Conservation (phyloP, 2,113 vertebrate species). For the Leptodactylus fuscus region DNA sequence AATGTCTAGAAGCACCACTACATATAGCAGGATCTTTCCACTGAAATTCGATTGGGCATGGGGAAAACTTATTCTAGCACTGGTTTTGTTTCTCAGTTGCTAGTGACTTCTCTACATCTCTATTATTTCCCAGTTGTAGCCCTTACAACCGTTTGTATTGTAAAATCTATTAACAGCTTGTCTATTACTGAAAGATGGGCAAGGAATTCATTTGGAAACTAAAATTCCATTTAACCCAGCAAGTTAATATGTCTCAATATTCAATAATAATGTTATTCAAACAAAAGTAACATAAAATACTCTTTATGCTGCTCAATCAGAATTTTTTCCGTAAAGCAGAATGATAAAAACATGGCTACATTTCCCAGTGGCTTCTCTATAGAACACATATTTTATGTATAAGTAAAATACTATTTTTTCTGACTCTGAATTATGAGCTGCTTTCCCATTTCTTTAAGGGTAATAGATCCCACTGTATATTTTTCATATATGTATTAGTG, state of each 20-base stretch:
- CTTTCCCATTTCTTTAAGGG: constrained; percentile 18
- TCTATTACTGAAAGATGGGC: background rate
- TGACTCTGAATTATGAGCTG: constrained; percentile 3
- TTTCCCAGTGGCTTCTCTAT: background rate
- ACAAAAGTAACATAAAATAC: background rate
- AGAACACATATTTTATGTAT: background rate
- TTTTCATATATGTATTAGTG: background rate
- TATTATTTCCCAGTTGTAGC: background rate
- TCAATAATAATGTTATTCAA: background rate
- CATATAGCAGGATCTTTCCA: background rate
- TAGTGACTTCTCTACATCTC: too few species aligned
- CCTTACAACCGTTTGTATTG: background rate
- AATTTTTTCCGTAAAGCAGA: background rate
- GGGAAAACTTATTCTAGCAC: background rate
- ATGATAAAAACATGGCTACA: background rate
- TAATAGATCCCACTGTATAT: constrained; percentile 37
- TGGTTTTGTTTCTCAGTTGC: background rate
- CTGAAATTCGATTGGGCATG: background rate
- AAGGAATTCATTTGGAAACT: background rate
- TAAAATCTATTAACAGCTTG: background rate
- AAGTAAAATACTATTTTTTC: constrained; percentile 6
- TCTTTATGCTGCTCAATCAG: background rate
- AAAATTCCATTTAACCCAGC: background rate
- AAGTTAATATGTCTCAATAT: background rate
- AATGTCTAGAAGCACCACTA: background rate